Evolutionary conservation across 1,140 invertebrate genomes (phyloP), one percentile per base, ranked within the genome.

Genomic region (Drosophila trapezifrons): DNA sequence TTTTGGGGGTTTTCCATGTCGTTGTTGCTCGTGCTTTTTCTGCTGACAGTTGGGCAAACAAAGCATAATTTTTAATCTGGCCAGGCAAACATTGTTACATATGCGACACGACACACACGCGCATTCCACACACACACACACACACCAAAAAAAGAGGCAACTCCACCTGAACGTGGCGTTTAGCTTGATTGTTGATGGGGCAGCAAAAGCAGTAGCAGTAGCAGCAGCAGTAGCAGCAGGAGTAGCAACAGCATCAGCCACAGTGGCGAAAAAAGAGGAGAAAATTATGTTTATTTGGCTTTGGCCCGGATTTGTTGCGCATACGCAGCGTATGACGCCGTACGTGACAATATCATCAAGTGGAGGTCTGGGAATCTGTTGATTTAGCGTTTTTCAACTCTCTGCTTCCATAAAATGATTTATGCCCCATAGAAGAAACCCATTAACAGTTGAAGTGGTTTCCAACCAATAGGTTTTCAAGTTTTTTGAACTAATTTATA

Each of bases 31-130:
- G 37, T 64, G 57, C 58, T 78, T 89, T 86, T 87, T 87, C 62
- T 87, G 84, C 84, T 89, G 84, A 89, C 84, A 89, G 85, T 84
- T 90, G 80, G 69, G 85, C 83, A 87, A 87, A 87, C 83, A 87
- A 89, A 90, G 77, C 85, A 89, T 89, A 89, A 89, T 89, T 89
- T 89, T 89, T 89, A 89, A 89, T 89, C 84, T 89, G 85, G 76
- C 76, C 80, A 52, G 54, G 84, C 84, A 89, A 89, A 89, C 84
- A 89, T 66, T 80, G 84, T 89, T 89, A 89, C 84, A 87, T 84
- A 87, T 87, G 84, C 84, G 75, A 64, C 46, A 63, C 84, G 75
- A 64, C 46, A 63, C 63, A 72, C 59, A 56, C 58, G 27, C 40
- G 46, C 56, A 51, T 43, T 46, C 54, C 45, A 9, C 43, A 35